Base-by-base conservation (phyloP, 2,888 invertebrate genomes). In the Agrenia bidenticulata region DNA sequence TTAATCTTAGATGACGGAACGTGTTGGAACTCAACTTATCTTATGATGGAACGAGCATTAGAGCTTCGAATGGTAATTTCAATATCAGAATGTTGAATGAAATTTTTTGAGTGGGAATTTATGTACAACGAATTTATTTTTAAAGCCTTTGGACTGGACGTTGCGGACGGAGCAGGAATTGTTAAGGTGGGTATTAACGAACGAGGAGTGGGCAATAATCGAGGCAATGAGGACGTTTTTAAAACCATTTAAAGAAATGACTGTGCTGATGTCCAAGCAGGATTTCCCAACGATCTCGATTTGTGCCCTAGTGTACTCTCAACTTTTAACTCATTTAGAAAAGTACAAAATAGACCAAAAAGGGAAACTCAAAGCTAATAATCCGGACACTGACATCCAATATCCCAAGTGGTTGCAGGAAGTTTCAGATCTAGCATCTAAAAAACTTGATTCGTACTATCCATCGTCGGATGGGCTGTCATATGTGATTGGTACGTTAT, bases 11-110 rank as follows among this genome's bases (percentile, higher is more conserved):
- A 61, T 23, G 54, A 53, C 2, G 2, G 23, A 9, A 61, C 61
- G 7, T 37, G 61, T 11, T 61, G 53, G 61, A 61, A 61, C n/a
- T 53, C 32, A 2, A 61, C 53, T 15, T 39, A 53, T 17, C 2
- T 15, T 2, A 61, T 53, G 61, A 9, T 61, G 5, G n/a, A 19
- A 53, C 13, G 61, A 2, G 37, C 39, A 7, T 9, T 19, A 19
- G 61, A 61, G 24, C 24, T 37, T 2, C 51, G 53, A 17, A 2
- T n/a, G n/a, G n/a, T n/a, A n/a, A n/a, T n/a, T n/a, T n/a, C n/a
- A n/a, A n/a, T n/a, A n/a, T n/a, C n/a, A n/a, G n/a, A n/a, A n/a
- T n/a, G n/a, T n/a, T n/a, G n/a, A n/a, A n/a, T n/a, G n/a, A n/a
- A n/a, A n/a, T n/a, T n/a, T n/a, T n/a, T n/a, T n/a, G n/a, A n/a